Base-by-base conservation (phyloP, 2,888 invertebrate species). In the Leptogaster cylindrica region DNA sequence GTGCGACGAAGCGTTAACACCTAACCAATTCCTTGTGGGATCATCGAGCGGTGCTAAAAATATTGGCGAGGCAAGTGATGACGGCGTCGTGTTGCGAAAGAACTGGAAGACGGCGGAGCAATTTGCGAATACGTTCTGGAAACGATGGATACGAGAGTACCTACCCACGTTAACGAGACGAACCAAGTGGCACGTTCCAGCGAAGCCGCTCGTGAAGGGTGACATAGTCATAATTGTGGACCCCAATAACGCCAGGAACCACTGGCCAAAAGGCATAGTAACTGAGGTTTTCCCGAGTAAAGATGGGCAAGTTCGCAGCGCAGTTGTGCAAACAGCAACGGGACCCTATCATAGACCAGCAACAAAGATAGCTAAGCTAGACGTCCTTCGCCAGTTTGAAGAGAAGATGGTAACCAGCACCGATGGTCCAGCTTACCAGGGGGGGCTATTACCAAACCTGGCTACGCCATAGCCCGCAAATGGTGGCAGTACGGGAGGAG, bases 101-200 rank as follows among this genome's bases (percentile, higher is more conserved):
- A 16, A 48, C 18, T 48, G 48, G 16, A 16, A 23, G 12, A 16
- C n/a, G 20, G 2, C 48, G 23, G 20, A 48, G 4, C 48, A 48
- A 23, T 48, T 48, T 7, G 6, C 18, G 8, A 48, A 48, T 20
- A n/a, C 18, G n/a, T 48, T 48, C 48, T 16, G 48, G 48, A 48
- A 23, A 23, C 18, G 3, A 18, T 48, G 23, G 48, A 7, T 48
- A 2, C 48, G 18, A n/a, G 48, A 48, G 14, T 48, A 48, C n/a
- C 8, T 48, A n/a, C 48, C 18, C n/a, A n/a, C 8, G 48, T 48
- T 16, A n/a, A 48, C 48, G 20, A 16, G 48, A 20, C 18, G 48
- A 20, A 20, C 16, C 7, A 48, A 48, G 23, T 48, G 48, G 48
- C 18, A 16, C n/a, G 48, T 12, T 7, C 39, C 39, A 39, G 6